phyloP scores from a whole-genome alignment of 2,888 invertebrate genomes.

The Sturmia bella region DNA sequence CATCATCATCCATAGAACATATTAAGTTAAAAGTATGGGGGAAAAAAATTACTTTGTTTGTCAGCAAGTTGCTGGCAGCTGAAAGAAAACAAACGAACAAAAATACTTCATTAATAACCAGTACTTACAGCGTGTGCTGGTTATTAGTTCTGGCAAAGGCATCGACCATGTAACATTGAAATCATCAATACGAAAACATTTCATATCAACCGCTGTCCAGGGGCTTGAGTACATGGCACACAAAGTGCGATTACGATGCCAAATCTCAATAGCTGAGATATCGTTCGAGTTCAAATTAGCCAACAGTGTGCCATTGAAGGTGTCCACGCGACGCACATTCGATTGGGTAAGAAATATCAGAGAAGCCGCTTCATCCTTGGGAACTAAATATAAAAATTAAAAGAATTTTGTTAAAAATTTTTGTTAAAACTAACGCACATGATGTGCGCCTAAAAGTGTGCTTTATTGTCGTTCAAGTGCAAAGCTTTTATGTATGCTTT shows the following conservation, averaged over 20 bases:
- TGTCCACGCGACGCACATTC: slow-evolving; percentile 85
- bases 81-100: slow-evolving; percentile 29
- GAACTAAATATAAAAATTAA: slow-evolving; percentile 84
- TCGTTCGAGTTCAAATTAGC: slow-evolving; percentile 73
- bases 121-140: slow-evolving; percentile 85
- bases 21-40: neutral
- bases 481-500: no score
- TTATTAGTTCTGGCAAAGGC: slow-evolving; percentile 85
- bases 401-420: neutral
- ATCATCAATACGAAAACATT: slow-evolving; percentile 87
- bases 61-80: slow-evolving; percentile 9
- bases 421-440: neutral
- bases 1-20: slow-evolving; percentile 8
- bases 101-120: slow-evolving; percentile 35
- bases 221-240: slow-evolving; percentile 87
- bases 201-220: slow-evolving; percentile 82
- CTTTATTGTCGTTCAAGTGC: neutral
- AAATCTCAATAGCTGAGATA: slow-evolving; percentile 84
- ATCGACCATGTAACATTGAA: slow-evolving; percentile 84
- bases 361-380: slow-evolving; percentile 85
- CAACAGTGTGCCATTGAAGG: slow-evolving; percentile 83
- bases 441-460: neutral
- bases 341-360: slow-evolving; percentile 87
- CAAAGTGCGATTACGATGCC: slow-evolving; percentile 86
- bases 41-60: slow-evolving; percentile 4